Evolutionary conservation across 2,888 invertebrate genomes (phyloP), one percentile per base, ranked within the genome.

Genomic region (Bugulina stolonifera): DNA sequence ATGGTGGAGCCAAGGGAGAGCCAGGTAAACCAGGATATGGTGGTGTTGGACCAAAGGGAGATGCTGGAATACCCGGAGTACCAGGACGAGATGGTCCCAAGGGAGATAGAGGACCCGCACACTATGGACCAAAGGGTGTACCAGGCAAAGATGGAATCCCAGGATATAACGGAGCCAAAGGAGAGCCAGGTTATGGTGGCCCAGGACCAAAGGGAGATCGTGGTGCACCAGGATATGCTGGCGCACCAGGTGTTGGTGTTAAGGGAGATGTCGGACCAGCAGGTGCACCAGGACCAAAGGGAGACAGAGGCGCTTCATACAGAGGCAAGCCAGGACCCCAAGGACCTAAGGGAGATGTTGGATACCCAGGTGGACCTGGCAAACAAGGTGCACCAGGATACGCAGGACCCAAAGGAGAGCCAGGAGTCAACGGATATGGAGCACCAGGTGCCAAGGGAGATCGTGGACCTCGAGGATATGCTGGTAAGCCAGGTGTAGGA

Each of bases 11-110:
- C 32, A 64, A 64, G n/a, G 64, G 64, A 14, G 64, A 64, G 32
- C 64, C 64, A 32, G 64, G 64, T n/a, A 27, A 27, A 64, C 64
- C 64, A 14, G 64, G 64, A 32, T 64, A 64, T 34, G 64, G 64
- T 29, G 64, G 64, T 5, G 29, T 32, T 34, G 64, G 64, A 25
- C 29, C 29, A 14, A 64, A 64, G 34, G 64, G 64, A 32, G 64
- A 64, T 64, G 34, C 27, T 32, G 64, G 64, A 27, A 14, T 3
- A 32, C 64, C 64, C 14, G 64, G 64, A 25, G 14, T 64, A 2
- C 18, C 29, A 25, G 64, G 64, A 5, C 27, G 27, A 5, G 25
- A 22, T 25, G 64, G 64, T 29, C 25, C 29, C 18, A 64, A 64
- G n/a, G 64, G 64, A 25, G 64, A 64, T 22, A 22, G 25, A 25